Evolutionary conservation across 37 sponge, comb jelly and placozoan species (phyloP), one percentile per base, ranked within the genome.

Genomic region (Hexactinellida sp.): DNA sequence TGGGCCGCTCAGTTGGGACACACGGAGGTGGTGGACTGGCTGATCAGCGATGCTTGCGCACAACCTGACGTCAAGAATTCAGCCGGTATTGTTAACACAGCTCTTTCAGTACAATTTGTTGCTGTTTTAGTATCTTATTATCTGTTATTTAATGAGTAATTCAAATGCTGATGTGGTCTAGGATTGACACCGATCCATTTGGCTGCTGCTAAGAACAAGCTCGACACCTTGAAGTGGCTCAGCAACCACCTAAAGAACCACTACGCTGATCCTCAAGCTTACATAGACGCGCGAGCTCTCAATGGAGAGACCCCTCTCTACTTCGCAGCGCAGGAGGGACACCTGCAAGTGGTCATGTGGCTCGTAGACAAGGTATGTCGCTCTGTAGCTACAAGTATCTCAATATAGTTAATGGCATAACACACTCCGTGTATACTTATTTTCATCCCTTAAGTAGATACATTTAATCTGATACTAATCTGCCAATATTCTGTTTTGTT

Each of bases 1-100:
- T 96, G 97, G 97, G 97, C 97, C 21, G 91, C 91, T 3, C 93
- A 90, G 86, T 87, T 87, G 23, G 96, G 96, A 0, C 91, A 93
- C 82, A 36, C 92, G 37, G 82, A 90, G 38, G 90, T 86, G 7
- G 92, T 93, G 19, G 84, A 85, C 9, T 93, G 91, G 92, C 85
- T 95, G 36, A 91, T 93, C 10, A 82, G 47, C 23, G 91, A 93
- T 3, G 87, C 84, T 38, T 83, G 89, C 34, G 92, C 94, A 21
- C 84, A 88, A 19, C 90, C 93, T 71, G 93, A 95, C 84, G 84
- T 55, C 38, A 38, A 83, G 82, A 63, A 63, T 63, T 3, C 76
- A 63, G 30, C 76, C 3, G 76, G 76, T 63, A n/a, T 63, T n/a
- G 47, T n/a, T n/a, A n/a, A n/a, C n/a, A n/a, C n/a, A n/a, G n/a